phyloP scores from a whole-genome alignment of 2,888 invertebrate species.

The Ormyrus pomaceus region DNA sequence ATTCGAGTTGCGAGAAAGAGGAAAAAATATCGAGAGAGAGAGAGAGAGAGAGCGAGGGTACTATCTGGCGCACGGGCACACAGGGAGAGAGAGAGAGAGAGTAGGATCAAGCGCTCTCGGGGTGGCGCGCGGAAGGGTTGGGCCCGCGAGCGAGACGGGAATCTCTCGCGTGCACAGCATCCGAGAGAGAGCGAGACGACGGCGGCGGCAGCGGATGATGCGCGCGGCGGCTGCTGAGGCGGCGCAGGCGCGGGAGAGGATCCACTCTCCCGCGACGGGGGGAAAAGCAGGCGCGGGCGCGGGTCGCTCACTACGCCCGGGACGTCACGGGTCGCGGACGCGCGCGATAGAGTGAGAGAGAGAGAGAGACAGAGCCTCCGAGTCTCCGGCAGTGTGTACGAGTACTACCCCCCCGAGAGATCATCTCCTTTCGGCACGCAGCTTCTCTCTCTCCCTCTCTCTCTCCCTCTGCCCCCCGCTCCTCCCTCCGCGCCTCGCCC shows the following conservation, averaged over 20 bases:
- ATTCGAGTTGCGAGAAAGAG: neutral
- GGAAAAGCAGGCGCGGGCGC: conserved; percentile 67
- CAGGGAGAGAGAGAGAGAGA: conserved; percentile 3
- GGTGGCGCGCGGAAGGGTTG: conserved; percentile 45
- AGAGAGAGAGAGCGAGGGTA: conserved; percentile 50
- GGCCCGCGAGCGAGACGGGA: conserved; percentile 5
- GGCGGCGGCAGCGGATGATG: neutral
- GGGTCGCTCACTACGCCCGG: conserved; percentile 75
- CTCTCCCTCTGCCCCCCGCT: neutral
- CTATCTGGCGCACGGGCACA: neutral
- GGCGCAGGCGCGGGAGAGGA: conserved; percentile 67
- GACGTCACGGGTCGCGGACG: conserved; percentile 69
- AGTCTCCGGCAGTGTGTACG: conserved; percentile 24
- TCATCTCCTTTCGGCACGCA: neutral
- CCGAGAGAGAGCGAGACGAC: neutral
- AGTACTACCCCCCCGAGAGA: neutral
- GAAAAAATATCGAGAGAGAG: neutral
- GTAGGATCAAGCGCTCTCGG: conserved; percentile 48
- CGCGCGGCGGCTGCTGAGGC: conserved; percentile 41
- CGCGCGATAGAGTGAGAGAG: neutral
- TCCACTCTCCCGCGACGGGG: conserved; percentile 61
- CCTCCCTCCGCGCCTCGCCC: too few relatives aligned
- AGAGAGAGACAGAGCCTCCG: neutral
- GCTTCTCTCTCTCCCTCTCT: neutral
- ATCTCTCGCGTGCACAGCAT: neutral